These are phyloP conservation scores for Lottia scabra DNA, from an alignment of 2,888 invertebrate species.

Conservation along the genomic window DNA sequence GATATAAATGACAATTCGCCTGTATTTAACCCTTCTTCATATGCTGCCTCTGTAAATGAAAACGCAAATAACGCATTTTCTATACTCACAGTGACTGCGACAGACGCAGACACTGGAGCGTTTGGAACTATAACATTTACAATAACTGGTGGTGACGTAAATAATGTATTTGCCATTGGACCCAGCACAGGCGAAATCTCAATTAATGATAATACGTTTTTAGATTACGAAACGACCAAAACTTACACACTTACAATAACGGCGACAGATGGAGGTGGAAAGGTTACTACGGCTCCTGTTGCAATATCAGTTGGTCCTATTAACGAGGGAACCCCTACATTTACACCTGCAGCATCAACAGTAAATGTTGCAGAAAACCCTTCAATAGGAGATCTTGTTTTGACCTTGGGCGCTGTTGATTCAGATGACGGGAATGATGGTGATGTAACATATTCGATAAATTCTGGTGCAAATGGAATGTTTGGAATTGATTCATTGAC, in stretches of 20 bases:
- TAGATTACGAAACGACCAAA: constrained; percentile 41
- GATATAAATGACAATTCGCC: constrained; percentile 59
- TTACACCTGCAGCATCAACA: constrained; percentile 30
- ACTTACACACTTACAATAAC: constrained; percentile 40
- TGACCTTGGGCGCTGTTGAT: constrained; percentile 38
- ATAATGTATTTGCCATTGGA: constrained; percentile 39
- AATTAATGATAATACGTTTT: constrained; percentile 21
- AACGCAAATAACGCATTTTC: constrained; percentile 30
- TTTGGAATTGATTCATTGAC: constrained; percentile 37
- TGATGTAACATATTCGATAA: constrained; percentile 38
- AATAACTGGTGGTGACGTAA: constrained; percentile 42
- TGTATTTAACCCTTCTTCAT: constrained; percentile 47
- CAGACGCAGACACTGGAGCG: constrained; percentile 43
- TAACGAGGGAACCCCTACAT: constrained; percentile 45
- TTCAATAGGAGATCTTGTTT: constrained; percentile 21
- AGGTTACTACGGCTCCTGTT: constrained; percentile 29
- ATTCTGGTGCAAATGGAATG: constrained; percentile 28
- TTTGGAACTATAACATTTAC: constrained; percentile 45
- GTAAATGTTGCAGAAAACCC: constrained; percentile 36
- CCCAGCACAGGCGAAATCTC: constrained; percentile 17
- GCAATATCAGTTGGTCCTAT: constrained; percentile 37
- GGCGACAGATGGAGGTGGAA: constrained; percentile 32
- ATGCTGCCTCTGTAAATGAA: constrained; percentile 42
- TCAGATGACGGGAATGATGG: constrained; percentile 46
- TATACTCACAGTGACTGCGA: constrained; percentile 42